Base-by-base conservation (phyloP, 2,113 vertebrate genomes). In the Notarius lentiginosus region DNA sequence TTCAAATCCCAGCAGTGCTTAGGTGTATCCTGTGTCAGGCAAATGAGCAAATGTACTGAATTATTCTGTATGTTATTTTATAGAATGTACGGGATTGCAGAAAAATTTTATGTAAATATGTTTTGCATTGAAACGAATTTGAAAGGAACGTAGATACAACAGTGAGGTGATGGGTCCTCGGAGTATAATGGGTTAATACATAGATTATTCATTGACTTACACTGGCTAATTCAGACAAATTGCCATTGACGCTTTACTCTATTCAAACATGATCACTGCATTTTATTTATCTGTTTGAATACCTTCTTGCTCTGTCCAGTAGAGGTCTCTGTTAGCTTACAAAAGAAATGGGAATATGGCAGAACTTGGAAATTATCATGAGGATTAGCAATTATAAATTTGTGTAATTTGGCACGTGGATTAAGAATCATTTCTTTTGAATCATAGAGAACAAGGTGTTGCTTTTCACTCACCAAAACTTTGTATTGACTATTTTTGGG, bases 281-380 rank as follows among this genome's bases (percentile, higher is more conserved):
- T 30, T 58, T 34, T 0, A 11, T 41, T 34, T 41, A 12, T 60
- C 27, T 60, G 24, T 53, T 30, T 53, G 63, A 53, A 30, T 60
- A 14, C 41, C 7, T 60, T 27, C 53, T 75, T 47, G 2, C 63
- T 70, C 47, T 58, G 34, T 83, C 92, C 93, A 93, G 87, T 79
- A 94, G 93, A 91, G 91, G 92, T 89, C 94, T 91, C 89, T 92
- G 77, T 90, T 49, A 75, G 85, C 87, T 83, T 56, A 73, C 60
- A 85, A 58, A 82, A 60, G 12, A 58, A 53, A 68, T 58, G 7
- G 1, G 15, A 24, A 7, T 5, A 5, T 47, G 18, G 47, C 51
- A 34, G 20, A 30, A 58, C 17, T 58, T 79, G 49, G 12, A 79
- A 53, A 55, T 79, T 15, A 76, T 51, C 51, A 79, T 53, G 27